Evolutionary conservation across 1,140 invertebrate species (phyloP), one percentile per base, ranked within the genome.

Genomic region (Neocloeon triangulifer): DNA sequence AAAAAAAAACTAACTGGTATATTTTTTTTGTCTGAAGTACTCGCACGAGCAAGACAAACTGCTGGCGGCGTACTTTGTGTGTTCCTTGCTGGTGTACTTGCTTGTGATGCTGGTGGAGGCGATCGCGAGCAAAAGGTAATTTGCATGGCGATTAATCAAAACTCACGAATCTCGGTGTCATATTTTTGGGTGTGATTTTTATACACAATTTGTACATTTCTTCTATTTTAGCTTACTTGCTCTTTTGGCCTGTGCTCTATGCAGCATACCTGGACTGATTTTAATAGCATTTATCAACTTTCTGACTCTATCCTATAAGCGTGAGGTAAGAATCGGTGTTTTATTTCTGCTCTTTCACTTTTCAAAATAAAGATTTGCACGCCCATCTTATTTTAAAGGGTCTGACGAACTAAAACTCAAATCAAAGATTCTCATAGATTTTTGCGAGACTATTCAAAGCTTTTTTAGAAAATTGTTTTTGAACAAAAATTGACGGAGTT

Each of bases 61-160:
- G 80, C 59, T 85, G 34, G 69, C 66, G 25, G 65, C 75, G 2
- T 85, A 88, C 46, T 81, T 85, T 50, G 58, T 74, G 19, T 84
- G 77, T 55, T 73, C 78, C n/a, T 53, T 78, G 13, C 53, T 78
- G 25, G 65, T 84, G 34, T 72, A n/a, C n/a, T n/a, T n/a, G n/a
- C n/a, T n/a, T n/a, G n/a, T n/a, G n/a, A n/a, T n/a, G n/a, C n/a
- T n/a, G n/a, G n/a, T n/a, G n/a, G n/a, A n/a, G n/a, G n/a, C n/a
- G n/a, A n/a, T n/a, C n/a, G n/a, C n/a, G n/a, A n/a, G n/a, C n/a
- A n/a, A 68, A 35, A 51, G 64, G 69, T 74, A 59, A 63, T n/a
- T 22, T 3, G 25, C 3, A 4, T 33, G 17, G 28, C 25, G 32
- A 17, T 15, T 35, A n/a, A 31, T 23, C n/a, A n/a, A n/a, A 8